Conservation (phyloP, 1,140 invertebrate genomes). For the Rhagoletis pomonella region DNA sequence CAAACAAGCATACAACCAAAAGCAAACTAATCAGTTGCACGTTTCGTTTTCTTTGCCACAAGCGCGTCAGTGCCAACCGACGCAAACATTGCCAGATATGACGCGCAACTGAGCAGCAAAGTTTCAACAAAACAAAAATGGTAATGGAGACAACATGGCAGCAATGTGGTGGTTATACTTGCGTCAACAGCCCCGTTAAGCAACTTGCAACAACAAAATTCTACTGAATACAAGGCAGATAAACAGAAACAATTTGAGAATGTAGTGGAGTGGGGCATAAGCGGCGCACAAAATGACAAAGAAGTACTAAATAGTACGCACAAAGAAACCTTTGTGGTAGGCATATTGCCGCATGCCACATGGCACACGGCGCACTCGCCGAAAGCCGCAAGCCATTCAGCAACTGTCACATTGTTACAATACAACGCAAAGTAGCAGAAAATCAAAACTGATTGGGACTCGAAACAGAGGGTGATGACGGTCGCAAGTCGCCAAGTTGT, state of each 20-base stretch:
- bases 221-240: too few species aligned
- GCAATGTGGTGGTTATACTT: too few species aligned
- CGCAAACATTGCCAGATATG: background rate
- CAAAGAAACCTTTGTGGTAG: background rate
- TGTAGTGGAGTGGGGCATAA: too few species aligned
- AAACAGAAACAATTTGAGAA: too few species aligned
- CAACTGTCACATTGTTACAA: background rate
- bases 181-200: background rate
- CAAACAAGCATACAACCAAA: constrained; percentile 2
- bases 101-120: background rate
- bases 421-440: constrained; percentile 31
- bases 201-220: background rate
- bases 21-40: constrained; percentile 26
- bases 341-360: background rate
- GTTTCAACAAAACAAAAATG: background rate
- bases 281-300: background rate
- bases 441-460: background rate
- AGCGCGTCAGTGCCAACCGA: background rate
- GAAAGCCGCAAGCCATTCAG: background rate
- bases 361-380: background rate
- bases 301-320: background rate
- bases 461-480: background rate
- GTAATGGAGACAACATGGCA: too few species aligned
- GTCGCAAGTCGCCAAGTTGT: background rate
- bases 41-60: background rate